Base-by-base conservation (phyloP, 2,113 vertebrate species). In the Acrocephalus kingi region DNA sequence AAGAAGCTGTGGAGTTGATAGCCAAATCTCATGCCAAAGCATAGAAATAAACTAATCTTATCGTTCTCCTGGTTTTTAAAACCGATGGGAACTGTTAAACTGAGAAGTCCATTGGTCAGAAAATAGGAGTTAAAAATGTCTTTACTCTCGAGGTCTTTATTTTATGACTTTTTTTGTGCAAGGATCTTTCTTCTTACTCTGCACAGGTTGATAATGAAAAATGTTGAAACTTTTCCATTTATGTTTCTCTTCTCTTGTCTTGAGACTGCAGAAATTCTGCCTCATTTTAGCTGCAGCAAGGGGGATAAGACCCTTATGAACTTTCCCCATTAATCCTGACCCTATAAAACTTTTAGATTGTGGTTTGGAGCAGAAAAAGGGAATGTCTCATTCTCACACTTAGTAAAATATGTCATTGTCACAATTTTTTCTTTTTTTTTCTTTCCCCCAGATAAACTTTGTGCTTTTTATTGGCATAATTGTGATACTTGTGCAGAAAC, bases 391-490 rank as follows among this genome's bases (percentile, higher is more conserved):
- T 71, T 77, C 7, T 66, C 19, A 68, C 23, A 31, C 10, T 45
- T 87, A 4, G 13, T 52, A 39, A 51, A 90, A 61, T 15, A 7
- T 10, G 13, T 7, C 1, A 28, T 54, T 64, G 10, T 64, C 16
- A 54, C 43, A 1, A 71, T 33, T 55, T 56, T 75, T 54, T 2
- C 43, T 43, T 48, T 55, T 93, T 61, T 10, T 17, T 31, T 23
- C 33, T 15, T 59, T 35, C 31, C 35, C 35, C 52, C 91, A 99
- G 99, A 99, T 99, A 75, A 99, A 99, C 94, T 99, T 99, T 82
- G 98, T 99, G 69, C 99, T 99, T 83, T 99, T 99, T 86, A 97
- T 99, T 24, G 99, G 99, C 86, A 99, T 99, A 82, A 99, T 99
- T 67, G 98, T 99, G 90, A 99, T 99, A 95, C 98, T 99, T n/a